Evolutionary conservation across 2,113 vertebrate genomes (phyloP).

Genomic region (Colossoma macropomum): DNA sequence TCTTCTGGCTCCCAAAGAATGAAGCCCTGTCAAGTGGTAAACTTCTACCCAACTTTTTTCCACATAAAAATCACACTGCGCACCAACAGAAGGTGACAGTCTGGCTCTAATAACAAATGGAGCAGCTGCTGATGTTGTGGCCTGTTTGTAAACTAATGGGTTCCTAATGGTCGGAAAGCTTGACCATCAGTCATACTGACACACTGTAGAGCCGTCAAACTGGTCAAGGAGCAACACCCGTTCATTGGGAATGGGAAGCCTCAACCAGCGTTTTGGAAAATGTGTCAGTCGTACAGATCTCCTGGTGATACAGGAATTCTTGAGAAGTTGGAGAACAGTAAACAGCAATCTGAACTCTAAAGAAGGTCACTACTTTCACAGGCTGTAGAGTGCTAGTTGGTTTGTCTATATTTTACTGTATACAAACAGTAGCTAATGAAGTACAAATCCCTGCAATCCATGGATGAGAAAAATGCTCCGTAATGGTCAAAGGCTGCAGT

Average conservation of each 20-base stretch:
- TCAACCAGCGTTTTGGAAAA: neutral
- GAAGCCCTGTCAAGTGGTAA: constrained; percentile 12
- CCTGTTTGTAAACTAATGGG: neutral
- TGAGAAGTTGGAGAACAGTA: neutral
- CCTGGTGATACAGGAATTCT: neutral
- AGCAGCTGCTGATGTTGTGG: neutral
- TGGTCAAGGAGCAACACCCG: neutral
- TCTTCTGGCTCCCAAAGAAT: neutral
- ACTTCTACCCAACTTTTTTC: constrained; percentile 20
- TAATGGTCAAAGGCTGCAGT: neutral
- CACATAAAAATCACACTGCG: constrained; percentile 11
- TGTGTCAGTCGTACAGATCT: neutral
- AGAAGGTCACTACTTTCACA: neutral
- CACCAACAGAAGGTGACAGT: neutral
- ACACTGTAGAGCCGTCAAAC: neutral
- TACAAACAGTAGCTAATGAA: neutral
- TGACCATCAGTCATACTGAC: neutral
- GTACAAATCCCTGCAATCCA: neutral
- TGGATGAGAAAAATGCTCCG: neutral
- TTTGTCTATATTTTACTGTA: neutral
- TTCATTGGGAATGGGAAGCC: neutral
- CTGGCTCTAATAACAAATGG: neutral
- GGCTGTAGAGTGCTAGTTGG: neutral
- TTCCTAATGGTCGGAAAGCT: neutral
- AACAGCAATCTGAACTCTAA: neutral